Percentiles rank a stretch among this genome's conserved stretches.
Conservation (phyloP, 2,113 vertebrate genomes). For the Okapia johnstoni region DNA sequence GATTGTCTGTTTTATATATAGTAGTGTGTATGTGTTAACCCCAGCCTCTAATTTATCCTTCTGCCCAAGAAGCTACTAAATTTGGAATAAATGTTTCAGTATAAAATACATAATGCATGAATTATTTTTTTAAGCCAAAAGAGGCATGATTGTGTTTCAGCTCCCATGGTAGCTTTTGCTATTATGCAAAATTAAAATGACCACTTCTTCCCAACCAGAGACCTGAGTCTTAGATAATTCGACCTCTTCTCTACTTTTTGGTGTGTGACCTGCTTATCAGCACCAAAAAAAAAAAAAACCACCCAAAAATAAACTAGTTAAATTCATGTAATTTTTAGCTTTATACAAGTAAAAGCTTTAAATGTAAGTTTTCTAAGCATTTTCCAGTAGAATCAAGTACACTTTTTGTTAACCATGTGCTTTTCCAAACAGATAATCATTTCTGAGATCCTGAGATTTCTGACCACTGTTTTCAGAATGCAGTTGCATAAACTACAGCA, state of each 20-base stretch:
- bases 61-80: neutral
- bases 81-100: neutral
- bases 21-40: neutral
- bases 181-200: conserved; percentile 13
- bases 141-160: neutral
- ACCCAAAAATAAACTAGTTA: neutral
- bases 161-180: neutral
- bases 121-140: neutral
- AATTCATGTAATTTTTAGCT: neutral
- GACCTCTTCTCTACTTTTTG: neutral
- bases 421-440: neutral
- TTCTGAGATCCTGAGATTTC: neutral
- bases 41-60: neutral
- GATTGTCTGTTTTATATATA: neutral
- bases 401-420: neutral
- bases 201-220: neutral
- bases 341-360: conserved; percentile 4
- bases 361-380: neutral
- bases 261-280: neutral
- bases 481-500: neutral
- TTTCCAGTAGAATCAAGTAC: neutral
- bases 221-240: neutral
- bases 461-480: neutral
- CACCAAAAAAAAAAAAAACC: neutral
- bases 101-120: neutral